These are phyloP conservation scores for Leucophenga varia DNA, from an alignment of 1,140 invertebrate genomes.

Conservation along the genomic window DNA sequence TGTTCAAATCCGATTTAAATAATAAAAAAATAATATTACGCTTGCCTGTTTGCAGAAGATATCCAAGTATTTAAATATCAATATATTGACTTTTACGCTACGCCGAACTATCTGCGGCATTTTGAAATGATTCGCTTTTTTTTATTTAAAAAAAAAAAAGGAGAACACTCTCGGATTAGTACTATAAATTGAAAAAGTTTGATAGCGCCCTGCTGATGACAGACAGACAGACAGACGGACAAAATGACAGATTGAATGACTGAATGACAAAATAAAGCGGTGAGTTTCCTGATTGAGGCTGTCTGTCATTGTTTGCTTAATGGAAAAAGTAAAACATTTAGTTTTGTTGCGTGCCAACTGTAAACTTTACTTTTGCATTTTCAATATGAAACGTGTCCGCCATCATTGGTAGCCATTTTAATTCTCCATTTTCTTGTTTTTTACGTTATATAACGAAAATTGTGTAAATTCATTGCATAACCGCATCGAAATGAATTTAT, in stretches of 20 bases:
- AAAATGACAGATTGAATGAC: no score
- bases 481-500: not conserved
- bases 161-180: slow-evolving; percentile 32
- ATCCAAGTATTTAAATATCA: slow-evolving; percentile 7
- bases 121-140: slow-evolving; percentile 17
- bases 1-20: slow-evolving; percentile 37
- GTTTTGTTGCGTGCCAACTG: slow-evolving; percentile 29
- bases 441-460: no score
- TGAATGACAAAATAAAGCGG: not conserved
- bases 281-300: no score
- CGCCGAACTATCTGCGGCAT: slow-evolving; percentile 1
- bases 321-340: slow-evolving; percentile 44
- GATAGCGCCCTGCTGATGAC: slow-evolving; percentile 5
- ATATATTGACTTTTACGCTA: not conserved
- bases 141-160: slow-evolving; percentile 1
- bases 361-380: not conserved
- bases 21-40: slow-evolving; percentile 33
- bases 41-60: not conserved
- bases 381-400: not conserved
- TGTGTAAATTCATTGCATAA: no score
- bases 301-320: slow-evolving; percentile 17
- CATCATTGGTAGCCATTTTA: no score
- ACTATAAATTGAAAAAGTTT: slow-evolving; percentile 40
- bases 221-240: not conserved
- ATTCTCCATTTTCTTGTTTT: no score